phyloP scores from a whole-genome alignment of 2,113 vertebrate genomes.

The Labrus mixtus region DNA sequence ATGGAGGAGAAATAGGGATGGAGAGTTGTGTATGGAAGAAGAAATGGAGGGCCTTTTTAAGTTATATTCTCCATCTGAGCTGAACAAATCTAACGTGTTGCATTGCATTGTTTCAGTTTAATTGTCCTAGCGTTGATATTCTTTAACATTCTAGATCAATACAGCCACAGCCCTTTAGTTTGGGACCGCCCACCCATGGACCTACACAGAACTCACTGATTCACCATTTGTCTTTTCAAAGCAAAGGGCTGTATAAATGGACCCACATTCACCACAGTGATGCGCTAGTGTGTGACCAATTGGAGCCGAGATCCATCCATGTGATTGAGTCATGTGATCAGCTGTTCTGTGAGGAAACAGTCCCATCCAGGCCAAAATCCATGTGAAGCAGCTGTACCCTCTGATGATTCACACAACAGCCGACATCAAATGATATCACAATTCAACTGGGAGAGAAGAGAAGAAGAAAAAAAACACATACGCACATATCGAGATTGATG shows the following conservation, averaged over 20 bases:
- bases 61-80: neutral
- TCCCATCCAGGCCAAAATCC: conserved; percentile 72
- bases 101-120: conserved; percentile 35
- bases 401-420: conserved; percentile 70
- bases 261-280: conserved; percentile 57
- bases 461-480: conserved; percentile 29
- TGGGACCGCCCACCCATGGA: conserved; percentile 56
- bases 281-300: conserved; percentile 64
- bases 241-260: conserved; percentile 41
- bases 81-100: conserved; percentile 40
- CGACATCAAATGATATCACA: conserved; percentile 69
- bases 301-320: conserved; percentile 67
- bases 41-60: conserved; percentile 14
- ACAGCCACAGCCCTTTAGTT: conserved; percentile 36
- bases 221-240: conserved; percentile 56
- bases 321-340: conserved; percentile 79
- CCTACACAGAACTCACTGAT: conserved; percentile 27
- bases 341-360: conserved; percentile 73
- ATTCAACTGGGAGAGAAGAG: conserved; percentile 55
- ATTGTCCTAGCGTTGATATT: neutral
- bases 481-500: conserved; percentile 57
- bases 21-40: neutral
- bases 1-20: conserved; percentile 1
- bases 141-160: conserved; percentile 42
- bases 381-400: conserved; percentile 74